phyloP scores from a whole-genome alignment of 2,113 vertebrate genomes.

The Alligator sinensis region DNA sequence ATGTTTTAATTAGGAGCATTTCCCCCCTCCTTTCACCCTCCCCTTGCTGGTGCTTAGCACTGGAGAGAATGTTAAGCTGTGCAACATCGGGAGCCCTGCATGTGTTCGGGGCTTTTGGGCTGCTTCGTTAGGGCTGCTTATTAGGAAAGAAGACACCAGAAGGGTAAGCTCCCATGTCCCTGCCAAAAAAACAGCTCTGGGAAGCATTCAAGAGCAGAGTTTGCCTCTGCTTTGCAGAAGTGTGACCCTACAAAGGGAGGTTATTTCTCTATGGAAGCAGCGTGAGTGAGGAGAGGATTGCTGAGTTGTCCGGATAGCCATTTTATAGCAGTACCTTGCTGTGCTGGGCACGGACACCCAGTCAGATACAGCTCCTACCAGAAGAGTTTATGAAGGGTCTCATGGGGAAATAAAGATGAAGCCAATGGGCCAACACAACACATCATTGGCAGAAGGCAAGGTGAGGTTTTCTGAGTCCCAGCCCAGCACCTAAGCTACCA shows the following conservation, averaged over 20 bases:
- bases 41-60: accelerated
- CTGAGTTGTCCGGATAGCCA: background rate
- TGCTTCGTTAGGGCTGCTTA: background rate
- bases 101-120: background rate
- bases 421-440: too few relatives aligned
- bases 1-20: background rate
- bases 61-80: background rate
- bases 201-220: background rate
- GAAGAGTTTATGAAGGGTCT: background rate
- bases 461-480: background rate
- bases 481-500: background rate
- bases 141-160: background rate
- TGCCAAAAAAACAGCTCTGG: background rate
- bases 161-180: background rate
- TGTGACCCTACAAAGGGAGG: background rate
- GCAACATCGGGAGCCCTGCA: background rate
- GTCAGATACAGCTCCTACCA: background rate
- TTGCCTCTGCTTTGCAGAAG: background rate
- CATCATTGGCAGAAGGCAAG: too few relatives aligned
- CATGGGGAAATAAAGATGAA: background rate
- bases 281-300: background rate
- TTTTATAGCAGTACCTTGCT: background rate
- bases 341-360: background rate
- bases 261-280: background rate
- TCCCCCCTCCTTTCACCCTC: background rate